phyloP scores from a whole-genome alignment of 2,797 vertebrate genomes.

The Distichodus sexfasciatus region DNA sequence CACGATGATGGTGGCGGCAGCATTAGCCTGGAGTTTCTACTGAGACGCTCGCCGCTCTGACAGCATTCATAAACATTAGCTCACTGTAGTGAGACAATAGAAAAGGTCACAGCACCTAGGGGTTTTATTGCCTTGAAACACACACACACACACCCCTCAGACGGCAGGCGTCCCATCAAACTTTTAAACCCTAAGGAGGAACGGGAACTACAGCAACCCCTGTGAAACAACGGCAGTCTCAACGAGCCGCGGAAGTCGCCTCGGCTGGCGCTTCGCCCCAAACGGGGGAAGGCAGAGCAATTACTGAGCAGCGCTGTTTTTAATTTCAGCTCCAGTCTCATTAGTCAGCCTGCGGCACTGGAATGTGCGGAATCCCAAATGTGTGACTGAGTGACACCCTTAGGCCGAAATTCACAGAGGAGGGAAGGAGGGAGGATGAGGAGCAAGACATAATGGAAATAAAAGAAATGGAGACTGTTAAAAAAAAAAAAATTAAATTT shows the following conservation, averaged over 20 bases:
- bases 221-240: background rate
- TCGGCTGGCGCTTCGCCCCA: background rate
- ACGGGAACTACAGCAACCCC: background rate
- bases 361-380: conserved; percentile 56
- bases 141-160: background rate
- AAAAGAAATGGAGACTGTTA: background rate
- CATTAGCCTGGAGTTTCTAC: background rate
- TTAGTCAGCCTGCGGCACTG: background rate
- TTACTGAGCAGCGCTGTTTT: background rate
- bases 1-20: too few species aligned
- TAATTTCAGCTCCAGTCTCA: conserved; percentile 17
- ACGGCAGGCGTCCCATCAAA: background rate
- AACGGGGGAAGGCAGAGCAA: background rate
- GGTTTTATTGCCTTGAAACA: conserved; percentile 13
- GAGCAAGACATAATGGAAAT: background rate
- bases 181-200: background rate
- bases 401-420: conserved; percentile 37
- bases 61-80: conserved; percentile 41
- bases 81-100: conserved; percentile 13
- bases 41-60: background rate
- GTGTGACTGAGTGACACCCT: conserved; percentile 38
- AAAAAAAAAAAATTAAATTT: background rate
- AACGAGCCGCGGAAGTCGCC: background rate
- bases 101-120: conserved; percentile 38
- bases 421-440: background rate